Base-by-base conservation (phyloP, 1,140 invertebrate species). In the Meteorus sp. region DNA sequence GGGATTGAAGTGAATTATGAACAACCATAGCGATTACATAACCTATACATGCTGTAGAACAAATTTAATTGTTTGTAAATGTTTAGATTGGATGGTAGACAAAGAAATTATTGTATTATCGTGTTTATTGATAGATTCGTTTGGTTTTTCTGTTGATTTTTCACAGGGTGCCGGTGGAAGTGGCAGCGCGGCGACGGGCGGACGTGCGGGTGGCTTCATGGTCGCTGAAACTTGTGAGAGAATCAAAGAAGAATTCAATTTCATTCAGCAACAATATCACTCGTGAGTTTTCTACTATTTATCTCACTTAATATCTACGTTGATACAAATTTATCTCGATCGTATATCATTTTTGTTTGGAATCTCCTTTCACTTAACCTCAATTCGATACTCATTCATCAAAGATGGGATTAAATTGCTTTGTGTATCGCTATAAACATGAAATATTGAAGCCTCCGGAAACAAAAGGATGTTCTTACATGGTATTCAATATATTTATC, bases 191-290 rank as follows among this genome's bases (percentile, higher is more conserved):
- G 87, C 93, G 82, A 83, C 74, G 69, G 73, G 73, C 61, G 75
- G 70, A 57, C 85, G 97, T 76, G 31, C 27, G 9, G 27, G 50
- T 33, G 98, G 98, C 81, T 98, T 97, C 82, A 97, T 94, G 59
- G 91, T 98, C 72, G 89, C 91, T 39, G 96, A 98, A 80, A 95
- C 93, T 69, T 92, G 95, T 82, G 95, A 99, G 81, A 86, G 95
- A 72, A 98, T 99, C 75, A 99, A 99, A 84, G 95, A 98, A 82
- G 95, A 98, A 84, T 98, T 98, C 81, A 96, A 94, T 84, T 98
- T 97, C 83, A 85, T 99, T 62, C 95, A 99, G 83, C 93, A 94
- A 62, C 95, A 98, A 85, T 97, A 96, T 85, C 95, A 98, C 83
- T 96, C 93, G 95, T 97, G 83, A 94, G 91, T 91, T 60, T 71